Evolutionary conservation across 2,113 vertebrate species (phyloP), one percentile per base, ranked within the genome.

Genomic region (Lophura nycthemera): DNA sequence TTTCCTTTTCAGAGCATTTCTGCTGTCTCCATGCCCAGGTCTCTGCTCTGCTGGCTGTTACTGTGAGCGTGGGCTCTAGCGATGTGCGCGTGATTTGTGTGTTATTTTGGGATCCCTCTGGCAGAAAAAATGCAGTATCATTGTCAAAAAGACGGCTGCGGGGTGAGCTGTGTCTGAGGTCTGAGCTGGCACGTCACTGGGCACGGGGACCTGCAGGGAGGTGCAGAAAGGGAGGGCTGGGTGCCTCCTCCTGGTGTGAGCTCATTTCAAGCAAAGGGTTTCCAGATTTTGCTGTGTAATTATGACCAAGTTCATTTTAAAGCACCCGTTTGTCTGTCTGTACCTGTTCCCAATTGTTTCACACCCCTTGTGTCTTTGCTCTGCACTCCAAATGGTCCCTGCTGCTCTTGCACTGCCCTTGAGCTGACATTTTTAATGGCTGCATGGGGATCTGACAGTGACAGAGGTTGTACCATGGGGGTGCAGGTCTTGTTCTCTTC

Each of bases 101-200:
- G 89, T 82, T 89, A 76, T 94, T 95, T 85, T 92, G 81, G 95
- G 89, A 93, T 67, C n/a, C 73, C 74, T 86, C 81, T 92, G 92
- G 80, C 70, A 87, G 86, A 78, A 94, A 91, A 92, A 87, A 73
- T 87, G 92, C 88, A 67, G 1, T 64, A 50, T 95, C 95, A 85
- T 83, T 3, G 0, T 59, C 60, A 65, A 42, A 42, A 85, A 89
- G 82, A n/a, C n/a, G 69, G 59, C 82, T 76, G 67, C 0, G 5
- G 85, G 82, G 70, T 54, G 42, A 91, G 48, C 59, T 21, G 8
- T 82, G 85, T 83, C 74, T 79, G 5, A 89, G 87, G 45, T 66
- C 13, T 67, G 75, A 88, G 91, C 66, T 0, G 6, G 81, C 70
- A 78, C 52, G 67, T 9, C 5, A 45, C 2, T 0, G 2, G 52